These are phyloP conservation scores for Leucozona laternaria DNA, from an alignment of 2,888 invertebrate species.

Conservation along the genomic window DNA sequence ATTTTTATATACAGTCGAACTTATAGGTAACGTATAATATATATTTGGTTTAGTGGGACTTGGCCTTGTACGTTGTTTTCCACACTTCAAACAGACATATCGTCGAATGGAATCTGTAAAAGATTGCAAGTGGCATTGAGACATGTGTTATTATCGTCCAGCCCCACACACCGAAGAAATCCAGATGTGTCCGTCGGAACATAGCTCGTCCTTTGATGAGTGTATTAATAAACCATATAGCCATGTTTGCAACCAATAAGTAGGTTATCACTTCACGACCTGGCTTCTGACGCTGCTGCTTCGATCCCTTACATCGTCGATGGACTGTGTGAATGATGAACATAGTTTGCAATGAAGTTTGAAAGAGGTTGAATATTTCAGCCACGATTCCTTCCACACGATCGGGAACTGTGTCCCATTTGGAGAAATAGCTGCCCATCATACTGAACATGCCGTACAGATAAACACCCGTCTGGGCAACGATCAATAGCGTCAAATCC, in stretches of 20 bases:
- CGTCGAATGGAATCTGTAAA: constrained; percentile 95
- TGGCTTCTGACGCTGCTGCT: constrained; percentile 90
- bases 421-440: constrained; percentile 85
- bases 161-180: constrained; percentile 94
- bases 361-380: constrained; percentile 89
- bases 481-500: constrained; percentile 92
- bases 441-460: constrained; percentile 94
- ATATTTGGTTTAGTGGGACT: constrained; percentile 79
- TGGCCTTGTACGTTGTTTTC: constrained; percentile 94
- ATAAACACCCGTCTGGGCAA: constrained; percentile 95
- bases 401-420: constrained; percentile 83
- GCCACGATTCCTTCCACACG: constrained; percentile 88
- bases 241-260: constrained; percentile 91
- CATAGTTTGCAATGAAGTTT: constrained; percentile 91
- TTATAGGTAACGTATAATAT: constrained; percentile 30
- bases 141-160: constrained; percentile 96
- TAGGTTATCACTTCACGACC: constrained; percentile 94
- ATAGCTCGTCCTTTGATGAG: constrained; percentile 93
- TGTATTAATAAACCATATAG: constrained; percentile 94
- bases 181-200: constrained; percentile 91
- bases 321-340: constrained; percentile 91
- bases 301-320: constrained; percentile 89
- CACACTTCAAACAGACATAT: constrained; percentile 96
- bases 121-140: constrained; percentile 94
- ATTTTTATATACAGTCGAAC: constrained; percentile 28